Evolutionary conservation across 2,797 vertebrate genomes (phyloP), one percentile per base, ranked within the genome.

Genomic region (Neopelma chrysocephalum): DNA sequence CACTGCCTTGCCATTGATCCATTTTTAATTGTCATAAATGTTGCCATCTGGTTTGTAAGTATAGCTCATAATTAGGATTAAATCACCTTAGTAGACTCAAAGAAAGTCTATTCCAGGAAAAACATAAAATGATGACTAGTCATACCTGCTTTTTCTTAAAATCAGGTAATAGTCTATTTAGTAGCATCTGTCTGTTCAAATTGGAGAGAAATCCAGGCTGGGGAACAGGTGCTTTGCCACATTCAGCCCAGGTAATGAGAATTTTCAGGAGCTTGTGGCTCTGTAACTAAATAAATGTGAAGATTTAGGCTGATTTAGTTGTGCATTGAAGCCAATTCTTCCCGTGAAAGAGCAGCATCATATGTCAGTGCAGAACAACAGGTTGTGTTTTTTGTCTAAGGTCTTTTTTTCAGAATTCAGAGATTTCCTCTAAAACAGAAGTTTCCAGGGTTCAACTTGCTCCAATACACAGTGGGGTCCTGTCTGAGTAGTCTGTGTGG

Each of bases 291-390:
- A 36, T 18, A 32, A 26, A n/a, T 0, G 0, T 38, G 36, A 21
- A 38, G 16, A 7, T 26, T 65, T 13, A 31, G 45, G 58, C 32
- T 56, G 19, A 2, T 12, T 42, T 7, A 26, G 22, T 10, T 57
- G 19, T 1, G 3, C 10, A 1, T 4, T 53, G n/a, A 5, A 61
- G n/a, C 11, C 25, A 18, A 1, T 3, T 20, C 38, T 18, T n/a
- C 61, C n/a, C 1, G 0, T 12, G 53, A 10, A 17, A 2, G 1
- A 5, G 38, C 26, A 51, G 42, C 13, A 7, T 0, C 4, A 0
- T 3, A 1, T 11, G 26, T 38, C 23, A 6, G 31, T 79, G 72
- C 57, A 48, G 82, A 54, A 29, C 29, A 64, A 0, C 34, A 3
- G 4, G 0, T 1, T 2, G 13, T 10, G 15, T 1, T 13, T 51